These are phyloP conservation scores for Manduca sexta DNA, from an alignment of 1,140 invertebrate genomes.

Conservation along the genomic window DNA sequence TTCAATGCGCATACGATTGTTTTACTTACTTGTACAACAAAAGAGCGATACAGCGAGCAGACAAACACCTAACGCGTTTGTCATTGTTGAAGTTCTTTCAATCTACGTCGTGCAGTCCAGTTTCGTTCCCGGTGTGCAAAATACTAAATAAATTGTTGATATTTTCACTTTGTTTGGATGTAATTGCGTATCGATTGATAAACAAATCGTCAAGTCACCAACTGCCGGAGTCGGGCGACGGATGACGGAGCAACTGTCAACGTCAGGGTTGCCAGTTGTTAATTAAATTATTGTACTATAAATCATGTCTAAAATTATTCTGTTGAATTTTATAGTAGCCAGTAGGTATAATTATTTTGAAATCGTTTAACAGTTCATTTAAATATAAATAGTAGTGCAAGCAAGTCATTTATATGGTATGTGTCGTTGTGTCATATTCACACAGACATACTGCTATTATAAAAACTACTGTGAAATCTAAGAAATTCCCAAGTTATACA, in stretches of 20 bases:
- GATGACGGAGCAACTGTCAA: background rate
- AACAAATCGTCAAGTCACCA: constrained; percentile 43
- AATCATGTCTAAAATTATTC: too few relatives aligned
- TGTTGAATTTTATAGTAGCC: too few relatives aligned
- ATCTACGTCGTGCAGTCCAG: constrained; percentile 21
- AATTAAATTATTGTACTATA: background rate
- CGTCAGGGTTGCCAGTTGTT: background rate
- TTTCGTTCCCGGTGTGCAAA: constrained; percentile 23
- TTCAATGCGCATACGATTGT: constrained; percentile 18
- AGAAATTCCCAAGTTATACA: too few relatives aligned
- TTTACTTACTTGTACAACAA: constrained; percentile 49
- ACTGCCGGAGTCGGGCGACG: constrained; percentile 1
- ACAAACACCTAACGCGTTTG: constrained; percentile 58
- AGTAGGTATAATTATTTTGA: too few relatives aligned
- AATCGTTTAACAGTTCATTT: too few relatives aligned
- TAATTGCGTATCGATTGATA: constrained; percentile 60
- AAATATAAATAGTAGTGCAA: too few relatives aligned
- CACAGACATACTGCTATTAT: too few relatives aligned
- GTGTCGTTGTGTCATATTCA: too few relatives aligned
- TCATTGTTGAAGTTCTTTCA: constrained; percentile 37
- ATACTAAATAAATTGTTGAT: constrained; percentile 44
- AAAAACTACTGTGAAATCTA: too few relatives aligned
- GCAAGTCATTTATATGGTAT: too few relatives aligned
- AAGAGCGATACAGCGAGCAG: constrained; percentile 40
- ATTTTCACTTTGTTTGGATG: constrained; percentile 60